Evolutionary conservation across 2,113 vertebrate species (phyloP).

Genomic region (Seriola aureovittata): DNA sequence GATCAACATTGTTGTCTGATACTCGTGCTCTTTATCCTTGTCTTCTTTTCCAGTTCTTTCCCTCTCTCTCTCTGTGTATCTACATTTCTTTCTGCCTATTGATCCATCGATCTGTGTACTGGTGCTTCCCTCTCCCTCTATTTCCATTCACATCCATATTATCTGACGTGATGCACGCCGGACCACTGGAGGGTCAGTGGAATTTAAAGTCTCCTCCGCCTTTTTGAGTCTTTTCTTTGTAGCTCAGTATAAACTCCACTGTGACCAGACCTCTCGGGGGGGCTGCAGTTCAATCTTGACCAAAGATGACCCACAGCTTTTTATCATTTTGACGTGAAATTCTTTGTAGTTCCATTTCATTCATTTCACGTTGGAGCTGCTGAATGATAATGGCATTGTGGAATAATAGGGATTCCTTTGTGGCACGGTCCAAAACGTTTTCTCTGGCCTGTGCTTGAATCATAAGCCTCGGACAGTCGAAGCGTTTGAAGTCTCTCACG

Average conservation of each 20-base stretch:
- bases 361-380: neutral
- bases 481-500: constrained; percentile 40
- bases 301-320: constrained; percentile 3
- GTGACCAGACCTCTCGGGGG: constrained; percentile 19
- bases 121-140: neutral
- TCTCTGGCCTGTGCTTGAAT: constrained; percentile 29
- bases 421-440: constrained; percentile 18
- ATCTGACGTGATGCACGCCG: neutral
- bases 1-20: neutral
- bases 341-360: constrained; percentile 33
- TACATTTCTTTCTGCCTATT: neutral
- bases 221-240: neutral
- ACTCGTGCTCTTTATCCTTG: too few species aligned
- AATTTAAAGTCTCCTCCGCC: constrained; percentile 6
- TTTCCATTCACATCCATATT: neutral
- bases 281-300: constrained; percentile 3
- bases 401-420: constrained; percentile 49
- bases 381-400: constrained; percentile 28
- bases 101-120: neutral
- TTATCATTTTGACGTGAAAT: neutral
- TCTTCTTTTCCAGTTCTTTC: too few species aligned
- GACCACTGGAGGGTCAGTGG: neutral
- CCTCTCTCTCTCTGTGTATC: too few species aligned
- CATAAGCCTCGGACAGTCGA: neutral
- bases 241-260: neutral